Evolutionary conservation across 2,113 vertebrate genomes (phyloP), one percentile per base, ranked within the genome.

Genomic region (Crotophaga sulcirostris): DNA sequence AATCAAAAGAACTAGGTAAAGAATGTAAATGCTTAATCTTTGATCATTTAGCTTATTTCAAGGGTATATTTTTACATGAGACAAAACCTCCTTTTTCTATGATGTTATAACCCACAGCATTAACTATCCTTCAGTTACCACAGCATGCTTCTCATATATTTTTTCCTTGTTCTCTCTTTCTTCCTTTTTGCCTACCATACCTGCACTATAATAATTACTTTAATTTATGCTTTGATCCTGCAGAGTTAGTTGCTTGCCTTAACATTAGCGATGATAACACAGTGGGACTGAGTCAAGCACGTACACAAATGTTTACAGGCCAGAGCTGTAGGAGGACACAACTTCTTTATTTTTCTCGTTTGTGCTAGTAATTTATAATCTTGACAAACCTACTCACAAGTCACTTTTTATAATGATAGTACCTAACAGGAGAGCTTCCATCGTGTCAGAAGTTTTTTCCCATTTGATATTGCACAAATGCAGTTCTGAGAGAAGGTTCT

Each of bases 1-100:
- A 99, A 98, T 98, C 98, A 80, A 99, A 98, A 98, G 99, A 99
- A 95, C 98, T 99, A 95, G 99, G 99, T 99, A 98, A 98, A 97
- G 64, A 79, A 86, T 64, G 40, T 62, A 93, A 97, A 84, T 93
- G 44, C 68, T 95, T 91, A 66, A 78, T 90, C 26, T 55, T 47
- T 47, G 79, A 34, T 93, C 69, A 78, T 92, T 90, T 94, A 96
- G 94, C 58, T 0, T 91, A 90, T 68, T 84, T 87, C 49, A 88
- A 96, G 85, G 82, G 63, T 87, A 56, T 94, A 86, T 92, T 89
- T 95, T 84, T 72, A 81, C 70, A 51, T 67, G 58, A 96, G 76
- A 86, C 51, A 89, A 90, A 82, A 87, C 42, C 17, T 69, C 54
- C 52, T 58, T 94, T 94, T 88, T 60, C 36, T 63, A 0, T 87